Evolutionary conservation across 2,888 invertebrate genomes (phyloP).

Genomic region (Eilema depressum): DNA sequence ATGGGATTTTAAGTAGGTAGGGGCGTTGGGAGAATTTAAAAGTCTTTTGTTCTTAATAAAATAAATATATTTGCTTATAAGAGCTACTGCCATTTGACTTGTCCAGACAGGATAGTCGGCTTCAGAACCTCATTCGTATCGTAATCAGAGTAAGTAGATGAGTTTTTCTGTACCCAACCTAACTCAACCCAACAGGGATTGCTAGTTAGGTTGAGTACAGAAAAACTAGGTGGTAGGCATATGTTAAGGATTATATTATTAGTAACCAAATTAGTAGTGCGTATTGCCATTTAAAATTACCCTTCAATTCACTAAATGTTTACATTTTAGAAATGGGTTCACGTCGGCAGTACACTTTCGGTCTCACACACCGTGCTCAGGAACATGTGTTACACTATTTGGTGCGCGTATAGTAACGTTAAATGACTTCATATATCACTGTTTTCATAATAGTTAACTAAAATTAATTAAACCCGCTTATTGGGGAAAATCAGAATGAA

Average conservation of each 20-base stretch:
- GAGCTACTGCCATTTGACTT: too few species aligned
- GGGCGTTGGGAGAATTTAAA: too few species aligned
- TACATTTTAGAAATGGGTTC: background rate
- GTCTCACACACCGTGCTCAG: background rate
- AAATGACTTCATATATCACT: background rate
- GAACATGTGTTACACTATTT: background rate
- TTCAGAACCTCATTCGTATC: too few species aligned
- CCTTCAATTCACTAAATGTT: background rate
- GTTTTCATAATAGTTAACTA: background rate
- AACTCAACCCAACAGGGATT: too few species aligned
- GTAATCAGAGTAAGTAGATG: too few species aligned
- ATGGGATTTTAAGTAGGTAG: too few species aligned
- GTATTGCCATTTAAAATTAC: background rate
- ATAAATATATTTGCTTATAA: too few species aligned
- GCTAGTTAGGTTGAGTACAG: too few species aligned
- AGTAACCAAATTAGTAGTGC: background rate
- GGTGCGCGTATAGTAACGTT: background rate
- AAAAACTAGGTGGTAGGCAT: too few species aligned
- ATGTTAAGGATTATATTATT: background rate
- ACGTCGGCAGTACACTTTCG: background rate
- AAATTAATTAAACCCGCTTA: background rate
- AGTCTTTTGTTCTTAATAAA: too few species aligned
- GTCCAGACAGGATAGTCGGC: too few species aligned
- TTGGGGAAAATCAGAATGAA: background rate
- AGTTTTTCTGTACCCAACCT: too few species aligned